Conservation (phyloP, 2,888 invertebrate genomes). For the Plagiodera versicolora region DNA sequence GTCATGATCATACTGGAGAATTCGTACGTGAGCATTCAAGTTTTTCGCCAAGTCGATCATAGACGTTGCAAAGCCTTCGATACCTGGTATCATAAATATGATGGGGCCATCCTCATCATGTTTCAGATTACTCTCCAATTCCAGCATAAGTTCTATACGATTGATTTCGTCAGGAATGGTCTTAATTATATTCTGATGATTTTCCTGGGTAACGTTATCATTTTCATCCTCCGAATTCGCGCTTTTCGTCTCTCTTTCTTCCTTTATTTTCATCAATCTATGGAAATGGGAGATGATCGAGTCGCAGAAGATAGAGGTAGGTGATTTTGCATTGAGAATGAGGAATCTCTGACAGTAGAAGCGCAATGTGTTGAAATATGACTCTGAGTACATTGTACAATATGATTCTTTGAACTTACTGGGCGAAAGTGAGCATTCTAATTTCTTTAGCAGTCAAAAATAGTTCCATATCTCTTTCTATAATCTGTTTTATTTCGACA, state of each 20-base stretch:
- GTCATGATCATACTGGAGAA: neutral
- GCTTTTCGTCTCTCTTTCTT: neutral
- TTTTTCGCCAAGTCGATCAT: neutral
- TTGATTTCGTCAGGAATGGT: neutral
- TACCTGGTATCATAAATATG: neutral
- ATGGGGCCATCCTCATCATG: neutral
- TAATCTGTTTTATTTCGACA: conserved; percentile 89
- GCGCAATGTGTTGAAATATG: too few relatives aligned
- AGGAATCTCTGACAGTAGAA: too few relatives aligned
- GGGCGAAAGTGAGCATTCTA: conserved; percentile 75
- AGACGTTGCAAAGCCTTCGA: neutral
- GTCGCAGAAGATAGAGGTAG: too few relatives aligned
- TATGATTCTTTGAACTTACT: conserved; percentile 44
- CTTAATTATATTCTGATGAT: neutral
- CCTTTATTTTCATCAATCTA: neutral
- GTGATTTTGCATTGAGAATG: too few relatives aligned
- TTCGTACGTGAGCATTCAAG: neutral
- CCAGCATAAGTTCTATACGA: neutral
- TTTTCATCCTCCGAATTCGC: neutral
- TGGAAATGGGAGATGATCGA: too few relatives aligned
- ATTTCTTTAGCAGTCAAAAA: conserved; percentile 85
- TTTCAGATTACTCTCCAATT: neutral
- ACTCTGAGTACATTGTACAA: too few relatives aligned
- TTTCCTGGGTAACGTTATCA: neutral
- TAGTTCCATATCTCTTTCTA: conserved; percentile 87